Evolutionary conservation across 2,888 invertebrate species (phyloP), one percentile per base, ranked within the genome.

Genomic region (Drosophila prolongata): DNA sequence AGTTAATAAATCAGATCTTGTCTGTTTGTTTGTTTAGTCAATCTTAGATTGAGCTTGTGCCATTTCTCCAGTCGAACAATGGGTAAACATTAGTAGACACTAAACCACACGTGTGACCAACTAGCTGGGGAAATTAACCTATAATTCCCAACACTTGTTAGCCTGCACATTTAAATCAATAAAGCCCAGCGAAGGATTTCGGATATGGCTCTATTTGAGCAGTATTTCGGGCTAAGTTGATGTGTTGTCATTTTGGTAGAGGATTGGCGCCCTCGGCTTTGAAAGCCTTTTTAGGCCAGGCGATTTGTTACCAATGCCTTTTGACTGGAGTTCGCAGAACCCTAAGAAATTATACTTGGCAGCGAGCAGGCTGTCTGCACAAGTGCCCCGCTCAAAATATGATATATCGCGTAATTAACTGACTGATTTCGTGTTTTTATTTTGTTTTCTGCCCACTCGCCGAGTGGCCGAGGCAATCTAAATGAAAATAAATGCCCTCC

Each of bases 401-500:
- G 83, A 87, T 78, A 80, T 87, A 84, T 82, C 50, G 69, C 53
- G 68, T 77, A 77, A 85, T 84, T 82, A 85, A 78, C 83, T 66
- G 75, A 80, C 68, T 79, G 78, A 85, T 65, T 83, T 64, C 61
- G 46, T 57, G 77, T 52, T 66, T 73, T 53, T 52, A 69, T 68
- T 76, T 77, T 50, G 49, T 62, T 27, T 54, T 35, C 44, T 19
- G 44, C 43, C 77, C 70, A 77, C 69, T 65, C 65, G 65, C 35
- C 66, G 42, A 60, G 69, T 78, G 67, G 44, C 42, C 60, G 30
- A 61, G 67, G 46, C 66, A 57, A 44, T 55, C 73, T 70, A 79
- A 87, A 84, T 82, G 82, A 78, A 85, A 85, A 87, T 82, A 75
- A 74, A 84, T 87, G 76, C 61, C 52, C 61, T 69, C 52, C 69